A percentile compares a stretch with the other conserved stretches of the same genome.
Evolutionary conservation across 2,113 vertebrate genomes (phyloP).

Genomic region (Pelmatolapia mariae): DNA sequence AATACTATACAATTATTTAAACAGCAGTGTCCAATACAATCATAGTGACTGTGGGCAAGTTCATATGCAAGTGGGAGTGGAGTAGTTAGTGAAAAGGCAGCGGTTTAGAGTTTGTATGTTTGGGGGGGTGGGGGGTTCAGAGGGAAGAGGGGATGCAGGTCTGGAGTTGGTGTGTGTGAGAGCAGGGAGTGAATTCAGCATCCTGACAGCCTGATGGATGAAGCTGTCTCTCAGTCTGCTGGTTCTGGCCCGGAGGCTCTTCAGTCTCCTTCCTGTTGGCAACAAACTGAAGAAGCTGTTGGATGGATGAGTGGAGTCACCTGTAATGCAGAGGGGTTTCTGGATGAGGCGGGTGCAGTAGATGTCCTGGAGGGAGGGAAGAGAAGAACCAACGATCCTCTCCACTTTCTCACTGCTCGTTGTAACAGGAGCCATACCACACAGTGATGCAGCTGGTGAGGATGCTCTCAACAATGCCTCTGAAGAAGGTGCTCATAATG

Average conservation of each 20-base stretch:
- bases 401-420: background rate
- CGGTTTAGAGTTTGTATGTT: too few relatives aligned
- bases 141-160: too few relatives aligned
- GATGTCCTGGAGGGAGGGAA: background rate
- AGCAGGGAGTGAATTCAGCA: too few relatives aligned
- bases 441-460: background rate
- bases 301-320: background rate
- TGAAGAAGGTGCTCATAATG: background rate
- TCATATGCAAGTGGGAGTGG: background rate
- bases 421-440: background rate
- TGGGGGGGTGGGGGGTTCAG: background rate
- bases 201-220: too few relatives aligned
- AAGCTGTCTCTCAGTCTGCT: background rate
- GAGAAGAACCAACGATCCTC: background rate
- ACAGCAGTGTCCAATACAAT: background rate
- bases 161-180: too few relatives aligned
- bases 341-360: background rate
- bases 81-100: fast-evolving
- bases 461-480: background rate
- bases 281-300: background rate
- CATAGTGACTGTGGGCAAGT: background rate
- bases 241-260: background rate
- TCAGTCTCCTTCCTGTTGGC: background rate
- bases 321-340: too few relatives aligned
- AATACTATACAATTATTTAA: background rate